Conservation (phyloP, 2,797 vertebrate genomes). For the Alfaro cultratus region DNA sequence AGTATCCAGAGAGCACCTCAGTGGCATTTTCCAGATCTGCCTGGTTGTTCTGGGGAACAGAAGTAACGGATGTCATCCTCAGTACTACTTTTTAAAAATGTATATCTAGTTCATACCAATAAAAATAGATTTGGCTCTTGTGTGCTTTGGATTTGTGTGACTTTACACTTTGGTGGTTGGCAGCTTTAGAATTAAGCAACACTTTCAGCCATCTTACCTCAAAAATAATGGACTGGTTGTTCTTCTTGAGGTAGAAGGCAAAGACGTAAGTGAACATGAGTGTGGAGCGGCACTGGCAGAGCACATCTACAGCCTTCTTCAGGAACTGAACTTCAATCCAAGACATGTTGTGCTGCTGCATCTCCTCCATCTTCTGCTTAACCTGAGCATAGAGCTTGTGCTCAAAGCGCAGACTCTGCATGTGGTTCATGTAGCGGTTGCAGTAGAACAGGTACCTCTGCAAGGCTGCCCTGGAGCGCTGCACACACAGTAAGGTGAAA, state of each 20-base stretch:
- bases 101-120: not conserved
- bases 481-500: conserved; percentile 46
- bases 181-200: not conserved
- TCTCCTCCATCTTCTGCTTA: conserved; percentile 99
- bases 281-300: conserved; percentile 98
- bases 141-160: not conserved
- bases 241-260: conserved; percentile 99
- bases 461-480: conserved; percentile 97
- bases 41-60: conserved; percentile 93
- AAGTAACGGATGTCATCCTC: not conserved
- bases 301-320: conserved; percentile 98
- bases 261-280: conserved; percentile 99
- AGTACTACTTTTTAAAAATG: not conserved
- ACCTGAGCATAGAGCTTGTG: conserved; percentile 99
- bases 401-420: conserved; percentile 99
- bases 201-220: conserved; percentile 82
- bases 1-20: conserved; percentile 98
- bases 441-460: conserved; percentile 99
- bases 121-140: not conserved
- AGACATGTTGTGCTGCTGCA: conserved; percentile 99
- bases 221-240: conserved; percentile 99
- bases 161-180: not conserved
- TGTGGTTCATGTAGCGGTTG: conserved; percentile 99
- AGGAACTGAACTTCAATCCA: conserved; percentile 99
- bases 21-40: conserved; percentile 99